phyloP scores from a whole-genome alignment of 2,113 vertebrate genomes.

The Herpetotheres cachinnans region DNA sequence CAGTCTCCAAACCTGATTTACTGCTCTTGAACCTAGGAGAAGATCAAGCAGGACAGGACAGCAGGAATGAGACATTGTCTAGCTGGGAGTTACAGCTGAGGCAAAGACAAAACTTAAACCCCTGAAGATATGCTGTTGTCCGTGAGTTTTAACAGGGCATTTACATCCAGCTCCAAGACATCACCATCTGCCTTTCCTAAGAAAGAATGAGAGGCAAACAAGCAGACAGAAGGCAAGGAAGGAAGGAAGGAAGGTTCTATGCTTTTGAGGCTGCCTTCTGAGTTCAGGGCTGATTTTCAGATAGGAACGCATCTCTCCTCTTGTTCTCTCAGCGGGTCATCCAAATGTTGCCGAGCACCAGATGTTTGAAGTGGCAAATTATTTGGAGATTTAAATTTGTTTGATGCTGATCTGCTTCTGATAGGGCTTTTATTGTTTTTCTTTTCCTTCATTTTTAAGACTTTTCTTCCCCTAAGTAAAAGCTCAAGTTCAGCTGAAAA shows the following conservation, averaged over 20 bases:
- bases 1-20: not conserved
- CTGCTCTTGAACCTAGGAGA: not conserved
- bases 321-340: not conserved
- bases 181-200: not conserved
- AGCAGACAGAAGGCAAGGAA: not conserved
- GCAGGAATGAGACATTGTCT: not conserved
- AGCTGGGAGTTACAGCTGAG: not conserved
- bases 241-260: not conserved
- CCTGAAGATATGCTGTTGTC: not conserved
- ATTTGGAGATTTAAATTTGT: slow-evolving; percentile 10
- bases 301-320: not conserved
- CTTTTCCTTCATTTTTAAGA: not conserved
- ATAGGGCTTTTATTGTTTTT: not conserved
- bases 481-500: slow-evolving; percentile 10
- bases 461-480: not conserved
- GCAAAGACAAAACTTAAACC: not conserved
- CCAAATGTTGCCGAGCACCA: slow-evolving; percentile 37
- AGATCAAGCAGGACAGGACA: not conserved
- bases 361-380: slow-evolving; percentile 38
- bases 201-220: not conserved
- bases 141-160: not conserved
- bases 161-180: not conserved
- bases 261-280: not conserved
- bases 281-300: slow-evolving; percentile 8
- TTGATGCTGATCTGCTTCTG: not conserved